Evolutionary conservation across 2,797 vertebrate genomes (phyloP).

Genomic region (Ptychobarbus kaznakovi): DNA sequence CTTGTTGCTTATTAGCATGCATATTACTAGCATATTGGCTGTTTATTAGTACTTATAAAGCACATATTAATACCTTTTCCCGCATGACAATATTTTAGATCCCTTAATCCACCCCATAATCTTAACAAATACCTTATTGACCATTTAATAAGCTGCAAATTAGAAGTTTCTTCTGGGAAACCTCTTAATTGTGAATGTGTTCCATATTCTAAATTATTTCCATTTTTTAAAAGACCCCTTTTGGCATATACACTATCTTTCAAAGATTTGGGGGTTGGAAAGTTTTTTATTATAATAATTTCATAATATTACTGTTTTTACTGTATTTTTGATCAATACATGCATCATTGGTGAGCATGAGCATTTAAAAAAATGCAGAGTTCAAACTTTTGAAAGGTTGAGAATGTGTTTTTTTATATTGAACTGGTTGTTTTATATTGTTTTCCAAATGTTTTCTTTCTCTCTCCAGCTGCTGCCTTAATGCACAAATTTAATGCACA

Average conservation of each 20-base stretch:
- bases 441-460: not conserved
- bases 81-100: too few relatives aligned
- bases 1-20: too few relatives aligned
- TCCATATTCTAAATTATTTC: too few relatives aligned
- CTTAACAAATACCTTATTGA: too few relatives aligned
- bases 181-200: too few relatives aligned
- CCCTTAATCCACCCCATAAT: too few relatives aligned
- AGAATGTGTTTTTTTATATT: too few relatives aligned
- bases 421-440: not conserved
- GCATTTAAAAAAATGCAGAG: not conserved
- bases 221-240: not conserved
- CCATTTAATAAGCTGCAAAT: too few relatives aligned
- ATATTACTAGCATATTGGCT: too few relatives aligned
- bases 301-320: not conserved
- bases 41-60: too few relatives aligned
- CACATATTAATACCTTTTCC: too few relatives aligned
- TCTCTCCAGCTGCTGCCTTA: slow-evolving; percentile 80
- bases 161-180: too few relatives aligned
- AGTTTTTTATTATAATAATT: not conserved
- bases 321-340: not conserved
- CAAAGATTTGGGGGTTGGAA: not conserved
- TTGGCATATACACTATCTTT: not conserved
- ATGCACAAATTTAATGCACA: slow-evolving; percentile 95
- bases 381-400: not conserved
- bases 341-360: not conserved